Base-by-base conservation (phyloP, 1,140 invertebrate species). In the Drosophila carrolli region DNA sequence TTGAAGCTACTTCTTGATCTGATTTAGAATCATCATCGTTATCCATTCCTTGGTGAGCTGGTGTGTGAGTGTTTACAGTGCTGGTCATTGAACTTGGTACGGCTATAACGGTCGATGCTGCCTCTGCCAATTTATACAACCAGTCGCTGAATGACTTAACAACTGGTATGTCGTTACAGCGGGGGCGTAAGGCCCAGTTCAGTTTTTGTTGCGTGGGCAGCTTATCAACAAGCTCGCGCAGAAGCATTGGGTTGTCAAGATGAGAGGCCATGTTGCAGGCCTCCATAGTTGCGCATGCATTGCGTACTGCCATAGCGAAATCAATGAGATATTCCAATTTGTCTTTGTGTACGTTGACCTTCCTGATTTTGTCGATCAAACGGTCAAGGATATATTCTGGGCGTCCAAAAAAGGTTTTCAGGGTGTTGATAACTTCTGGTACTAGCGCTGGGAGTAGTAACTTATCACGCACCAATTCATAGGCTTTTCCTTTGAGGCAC, bases 391-490 rank as follows among this genome's bases (percentile, higher is more conserved):
- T 47, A 11, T 47, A 11, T 7, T 47, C 46, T 7, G 46, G 46
- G 11, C 46, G 46, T 23, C 46, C 19, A 23, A 47, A 47, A 23
- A 47, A 47, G 19, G 19, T 27, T 23, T 47, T 47, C 19, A 27
- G 11, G 4, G 46, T 47, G 5, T 6, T 47, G 2, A 47, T 47
- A 4, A 47, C 4, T 11, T 47, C 16, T 19, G 16, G 44, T 13
- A 23, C 44, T 11, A 47, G 16, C 10, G 10, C 44, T 43, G 38
- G 23, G 4, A 43, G 19, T n/a, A 57, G n/a, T 5, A 57, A 13
- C n/a, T 57, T 57, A 11, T 44, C 40, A 8, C 40, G 19, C 14
- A 44, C 41, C 41, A 44, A 7, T 19, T 44, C 40, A n/a, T 44
- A 43, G 1, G 41, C 23, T 23, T 23, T 23, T 23, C 23, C 23